Conservation (phyloP, 2,888 invertebrate genomes). For the Orthonychiurus folsomi region DNA sequence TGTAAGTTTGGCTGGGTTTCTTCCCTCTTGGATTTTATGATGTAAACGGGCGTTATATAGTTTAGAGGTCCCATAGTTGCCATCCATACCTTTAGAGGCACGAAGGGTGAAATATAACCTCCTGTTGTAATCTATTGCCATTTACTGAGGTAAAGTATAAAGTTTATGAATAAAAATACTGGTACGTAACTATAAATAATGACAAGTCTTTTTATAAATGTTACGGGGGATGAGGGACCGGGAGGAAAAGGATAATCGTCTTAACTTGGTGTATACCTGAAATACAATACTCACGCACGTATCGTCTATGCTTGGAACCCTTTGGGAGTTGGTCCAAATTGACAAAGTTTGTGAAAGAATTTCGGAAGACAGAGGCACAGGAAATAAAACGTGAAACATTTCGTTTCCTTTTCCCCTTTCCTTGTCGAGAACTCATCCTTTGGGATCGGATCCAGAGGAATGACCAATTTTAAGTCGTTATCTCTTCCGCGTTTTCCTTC, state of each 20-base stretch:
- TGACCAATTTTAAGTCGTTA: neutral
- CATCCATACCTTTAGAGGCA: no score
- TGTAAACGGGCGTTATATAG: no score
- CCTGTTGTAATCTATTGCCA: slow-evolving; percentile 1
- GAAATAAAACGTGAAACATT: slow-evolving; percentile 1
- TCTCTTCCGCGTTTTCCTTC: no score
- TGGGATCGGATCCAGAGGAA: neutral
- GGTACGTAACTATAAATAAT: neutral
- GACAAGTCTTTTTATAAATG: neutral
- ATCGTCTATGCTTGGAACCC: neutral
- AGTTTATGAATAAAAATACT: neutral
- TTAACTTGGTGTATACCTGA: no score
- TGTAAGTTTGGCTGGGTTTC: neutral
- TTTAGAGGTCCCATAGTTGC: no score
- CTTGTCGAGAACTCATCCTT: neutral
- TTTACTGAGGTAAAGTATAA: neutral
- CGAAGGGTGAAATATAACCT: no score
- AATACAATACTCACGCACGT: neutral
- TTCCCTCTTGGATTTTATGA: neutral
- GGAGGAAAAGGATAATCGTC: neutral
- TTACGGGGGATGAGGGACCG: no score
- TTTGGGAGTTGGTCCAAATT: neutral
- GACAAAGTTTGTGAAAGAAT: neutral
- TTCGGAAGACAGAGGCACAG: neutral
- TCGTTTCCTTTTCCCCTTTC: neutral